Evolutionary conservation across 2,888 invertebrate genomes (phyloP), one percentile per base, ranked within the genome.

Genomic region (Synanthedon tipuliformis): DNA sequence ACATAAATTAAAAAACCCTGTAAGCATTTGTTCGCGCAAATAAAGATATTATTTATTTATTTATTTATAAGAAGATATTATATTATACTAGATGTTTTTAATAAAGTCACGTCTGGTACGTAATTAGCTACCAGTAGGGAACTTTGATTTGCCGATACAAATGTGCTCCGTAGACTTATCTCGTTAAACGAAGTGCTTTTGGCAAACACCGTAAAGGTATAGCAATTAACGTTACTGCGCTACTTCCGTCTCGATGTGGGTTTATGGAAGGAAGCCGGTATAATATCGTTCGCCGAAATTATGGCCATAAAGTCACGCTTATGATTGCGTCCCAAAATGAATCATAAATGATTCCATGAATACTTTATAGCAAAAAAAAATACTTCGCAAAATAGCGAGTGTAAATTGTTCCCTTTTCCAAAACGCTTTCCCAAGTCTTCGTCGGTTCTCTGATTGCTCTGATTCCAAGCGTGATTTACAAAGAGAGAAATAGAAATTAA

Each of bases 151-250:
- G 18, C 18, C 49, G 49, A 16, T 23, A 16, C 49, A 15, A 49
- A 49, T 49, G 49, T 16, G 49, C 16, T 18, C 13, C 53, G 41
- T 53, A 58, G 57, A 65, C 58, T 63, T 57, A 61, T 66, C 71
- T 72, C 69, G 71, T 73, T 75, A 73, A 68, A 53, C 57, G 56
- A 62, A 77, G 71, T 73, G 68, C 70, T 73, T 75, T 68, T 68
- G 66, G 71, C 69, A 71, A 73, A 73, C 69, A 62, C 63, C 62
- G 68, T 67, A 60, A 69, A 72, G 71, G 73, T 71, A 65, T 57
- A 64, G 65, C 73, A 74, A 78, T 80, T 76, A 78, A 65, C 69
- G 62, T 69, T 64, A 65, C 63, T 60, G 61, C 48, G 41, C 40
- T 41, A 49, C 49, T 51, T 48, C 48, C 52, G 41, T 16, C 56